Conservation (phyloP, 2,888 invertebrate genomes). For the Scaptomyza tumidula region DNA sequence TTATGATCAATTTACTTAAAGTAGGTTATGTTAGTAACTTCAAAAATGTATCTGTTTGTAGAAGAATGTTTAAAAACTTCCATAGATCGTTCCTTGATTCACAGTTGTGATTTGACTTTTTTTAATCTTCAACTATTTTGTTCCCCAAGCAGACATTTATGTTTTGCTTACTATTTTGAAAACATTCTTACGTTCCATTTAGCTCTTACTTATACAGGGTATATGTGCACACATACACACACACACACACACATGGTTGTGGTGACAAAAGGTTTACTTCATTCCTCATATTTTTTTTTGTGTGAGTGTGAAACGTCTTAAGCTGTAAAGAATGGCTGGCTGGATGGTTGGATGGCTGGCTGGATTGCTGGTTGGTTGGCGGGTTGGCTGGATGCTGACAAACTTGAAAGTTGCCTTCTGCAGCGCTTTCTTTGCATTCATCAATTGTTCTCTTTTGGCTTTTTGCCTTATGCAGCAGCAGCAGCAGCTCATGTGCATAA, state of each 20-base stretch:
- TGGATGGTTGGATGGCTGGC: neutral
- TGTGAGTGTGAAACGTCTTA: neutral
- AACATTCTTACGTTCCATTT: too few relatives aligned
- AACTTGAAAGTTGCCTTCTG: conserved; percentile 27
- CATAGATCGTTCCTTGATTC: too few relatives aligned
- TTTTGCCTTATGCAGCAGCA: conserved; percentile 15
- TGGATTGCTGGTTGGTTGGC: neutral
- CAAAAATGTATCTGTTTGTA: too few relatives aligned
- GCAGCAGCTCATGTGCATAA: conserved; percentile 13
- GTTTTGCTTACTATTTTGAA: too few relatives aligned
- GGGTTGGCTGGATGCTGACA: neutral
- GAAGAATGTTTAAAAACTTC: too few relatives aligned
- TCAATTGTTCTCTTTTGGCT: conserved; percentile 31
- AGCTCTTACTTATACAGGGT: too few relatives aligned
- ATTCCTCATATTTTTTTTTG: neutral
- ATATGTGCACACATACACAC: too few relatives aligned
- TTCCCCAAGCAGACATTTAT: too few relatives aligned
- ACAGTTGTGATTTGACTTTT: too few relatives aligned
- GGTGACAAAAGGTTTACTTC: conserved; percentile 19
- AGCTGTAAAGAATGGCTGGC: neutral
- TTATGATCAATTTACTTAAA: too few relatives aligned
- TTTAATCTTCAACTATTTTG: too few relatives aligned
- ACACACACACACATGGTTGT: neutral
- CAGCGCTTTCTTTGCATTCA: conserved; percentile 10
- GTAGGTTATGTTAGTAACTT: too few relatives aligned